phyloP scores from a whole-genome alignment of 2,888 invertebrate genomes.

The Tachystola acroxantha region DNA sequence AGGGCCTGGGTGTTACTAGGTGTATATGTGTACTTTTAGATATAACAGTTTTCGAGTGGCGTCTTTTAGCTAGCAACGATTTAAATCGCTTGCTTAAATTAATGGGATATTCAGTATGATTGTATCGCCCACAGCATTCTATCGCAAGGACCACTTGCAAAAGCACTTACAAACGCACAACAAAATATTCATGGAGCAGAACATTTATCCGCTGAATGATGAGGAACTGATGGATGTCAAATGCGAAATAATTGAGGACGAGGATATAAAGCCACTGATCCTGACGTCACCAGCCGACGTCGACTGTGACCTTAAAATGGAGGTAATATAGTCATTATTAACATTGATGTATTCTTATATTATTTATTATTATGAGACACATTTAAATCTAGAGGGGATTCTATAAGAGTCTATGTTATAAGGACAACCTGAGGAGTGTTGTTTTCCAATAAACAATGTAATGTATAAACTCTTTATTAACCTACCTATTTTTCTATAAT shows the following conservation, averaged over 20 bases:
- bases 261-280: conserved; percentile 25
- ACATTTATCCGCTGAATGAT: conserved; percentile 27
- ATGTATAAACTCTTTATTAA: too few species aligned
- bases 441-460: too few species aligned
- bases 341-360: too few species aligned
- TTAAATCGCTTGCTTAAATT: background rate
- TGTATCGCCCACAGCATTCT: conserved; percentile 73
- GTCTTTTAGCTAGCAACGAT: too few species aligned
- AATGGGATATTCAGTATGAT: background rate
- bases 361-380: too few species aligned
- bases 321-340: conserved; percentile 25
- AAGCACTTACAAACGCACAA: conserved; percentile 88
- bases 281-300: conserved; percentile 18
- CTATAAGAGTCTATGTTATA: too few species aligned
- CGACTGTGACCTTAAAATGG: conserved; percentile 26
- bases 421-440: too few species aligned
- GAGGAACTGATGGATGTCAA: conserved; percentile 38
- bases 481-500: too few species aligned
- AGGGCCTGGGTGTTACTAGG: too few species aligned
- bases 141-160: conserved; percentile 87
- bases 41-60: too few species aligned
- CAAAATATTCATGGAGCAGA: conserved; percentile 56
- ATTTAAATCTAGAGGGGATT: too few species aligned
- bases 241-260: conserved; percentile 39
- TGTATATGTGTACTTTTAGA: too few species aligned